Conservation (phyloP, 2,797 vertebrate species). For the Takifugu ocellatus region DNA sequence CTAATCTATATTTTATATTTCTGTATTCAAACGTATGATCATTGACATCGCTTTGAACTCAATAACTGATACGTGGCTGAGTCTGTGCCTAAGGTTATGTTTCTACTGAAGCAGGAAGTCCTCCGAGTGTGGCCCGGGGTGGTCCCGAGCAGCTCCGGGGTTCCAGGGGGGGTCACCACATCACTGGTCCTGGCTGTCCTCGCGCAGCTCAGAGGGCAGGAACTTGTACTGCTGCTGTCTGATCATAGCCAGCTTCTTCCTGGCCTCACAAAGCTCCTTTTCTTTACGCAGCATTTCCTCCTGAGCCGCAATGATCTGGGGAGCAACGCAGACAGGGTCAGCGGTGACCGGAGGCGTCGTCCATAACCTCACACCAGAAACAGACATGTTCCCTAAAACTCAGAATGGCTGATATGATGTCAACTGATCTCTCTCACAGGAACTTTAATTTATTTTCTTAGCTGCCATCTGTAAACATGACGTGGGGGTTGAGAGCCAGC, state of each 20-base stretch:
- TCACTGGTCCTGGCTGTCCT: constrained; percentile 86
- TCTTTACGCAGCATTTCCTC: constrained; percentile 98
- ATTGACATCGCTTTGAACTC: too few species aligned
- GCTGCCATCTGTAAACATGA: too few species aligned
- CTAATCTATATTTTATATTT: too few species aligned
- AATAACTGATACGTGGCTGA: constrained; percentile 32
- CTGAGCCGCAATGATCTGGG: constrained; percentile 94
- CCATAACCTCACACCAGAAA: too few species aligned
- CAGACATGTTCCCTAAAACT: too few species aligned
- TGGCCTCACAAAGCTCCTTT: constrained; percentile 89
- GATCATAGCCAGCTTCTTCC: constrained; percentile 93
- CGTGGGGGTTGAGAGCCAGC: too few species aligned
- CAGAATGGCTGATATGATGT: too few species aligned
- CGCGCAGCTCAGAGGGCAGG: constrained; percentile 89
- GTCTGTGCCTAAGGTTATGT: constrained; percentile 39
- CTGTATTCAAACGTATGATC: too few species aligned
- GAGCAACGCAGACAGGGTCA: too few species aligned
- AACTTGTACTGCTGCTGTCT: constrained; percentile 98
- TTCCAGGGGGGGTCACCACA: constrained; percentile 15
- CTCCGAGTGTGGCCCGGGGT: constrained; percentile 31
- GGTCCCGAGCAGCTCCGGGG: constrained; percentile 33
- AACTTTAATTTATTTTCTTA: too few species aligned
- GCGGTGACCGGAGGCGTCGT: too few species aligned
- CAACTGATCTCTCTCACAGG: too few species aligned
- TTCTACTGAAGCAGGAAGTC: constrained; percentile 31